Evolutionary conservation across 1,140 invertebrate species (phyloP).

Genomic region (Cydia amplana): DNA sequence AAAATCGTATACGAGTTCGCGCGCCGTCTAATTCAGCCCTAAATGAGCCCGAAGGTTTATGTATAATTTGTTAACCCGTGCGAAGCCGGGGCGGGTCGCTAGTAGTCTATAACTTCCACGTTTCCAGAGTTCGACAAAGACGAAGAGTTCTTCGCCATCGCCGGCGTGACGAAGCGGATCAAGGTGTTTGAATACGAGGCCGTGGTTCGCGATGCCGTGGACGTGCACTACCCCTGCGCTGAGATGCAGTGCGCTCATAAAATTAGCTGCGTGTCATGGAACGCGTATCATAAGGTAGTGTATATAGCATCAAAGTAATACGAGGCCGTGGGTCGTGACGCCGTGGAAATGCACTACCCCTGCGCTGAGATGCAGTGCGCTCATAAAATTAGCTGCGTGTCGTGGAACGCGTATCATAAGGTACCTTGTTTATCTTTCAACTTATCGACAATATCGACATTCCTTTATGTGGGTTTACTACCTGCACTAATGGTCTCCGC

Average conservation of each 20-base stretch:
- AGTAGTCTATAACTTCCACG: too few species aligned
- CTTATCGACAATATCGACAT: too few species aligned
- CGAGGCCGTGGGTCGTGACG: slow-evolving; percentile 90
- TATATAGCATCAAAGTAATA: slow-evolving; percentile 98
- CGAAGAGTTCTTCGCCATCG: slow-evolving; percentile 97
- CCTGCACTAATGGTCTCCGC: too few species aligned
- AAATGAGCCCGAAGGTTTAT: too few species aligned
- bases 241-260: slow-evolving; percentile 97
- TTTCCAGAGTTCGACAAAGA: slow-evolving; percentile 95
- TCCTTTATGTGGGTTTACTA: too few species aligned
- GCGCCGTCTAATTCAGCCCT: too few species aligned
- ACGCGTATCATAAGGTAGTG: slow-evolving; percentile 91
- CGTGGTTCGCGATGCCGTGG: slow-evolving; percentile 91
- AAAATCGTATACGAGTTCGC: too few species aligned
- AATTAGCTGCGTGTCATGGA: slow-evolving; percentile 97
- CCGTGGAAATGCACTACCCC: slow-evolving; percentile 95
- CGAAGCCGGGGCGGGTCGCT: too few species aligned
- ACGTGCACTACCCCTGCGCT: slow-evolving; percentile 94
- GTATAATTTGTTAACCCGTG: too few species aligned
- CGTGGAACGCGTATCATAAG: slow-evolving; percentile 97
- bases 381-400: slow-evolving; percentile 97
- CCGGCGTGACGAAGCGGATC: slow-evolving; percentile 97
- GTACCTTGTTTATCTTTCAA: neutral
- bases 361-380: slow-evolving; percentile 95
- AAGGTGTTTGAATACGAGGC: slow-evolving; percentile 95